These are phyloP conservation scores for Sicus ferrugineus DNA, from an alignment of 2,888 invertebrate species.

Conservation along the genomic window DNA sequence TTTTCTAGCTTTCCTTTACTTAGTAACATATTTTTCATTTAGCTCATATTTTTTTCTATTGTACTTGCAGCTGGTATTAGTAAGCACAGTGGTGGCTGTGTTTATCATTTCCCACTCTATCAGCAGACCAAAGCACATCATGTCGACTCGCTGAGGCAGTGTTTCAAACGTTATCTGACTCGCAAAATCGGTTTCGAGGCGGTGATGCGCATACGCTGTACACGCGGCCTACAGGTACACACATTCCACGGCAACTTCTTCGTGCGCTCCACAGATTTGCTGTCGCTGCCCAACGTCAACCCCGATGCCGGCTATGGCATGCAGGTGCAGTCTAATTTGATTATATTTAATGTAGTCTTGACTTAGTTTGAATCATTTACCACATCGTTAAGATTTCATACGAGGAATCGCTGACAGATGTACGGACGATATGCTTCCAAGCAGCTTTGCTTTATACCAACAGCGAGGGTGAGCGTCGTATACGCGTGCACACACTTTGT, in stretches of 20 bases:
- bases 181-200: constrained; percentile 99
- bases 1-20: not conserved
- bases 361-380: not conserved
- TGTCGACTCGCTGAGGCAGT: constrained; percentile 77
- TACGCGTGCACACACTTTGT: constrained; percentile 96
- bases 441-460: constrained; percentile 97
- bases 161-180: constrained; percentile 87
- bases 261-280: constrained; percentile 94
- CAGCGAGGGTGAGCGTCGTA: constrained; percentile 92
- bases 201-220: constrained; percentile 96
- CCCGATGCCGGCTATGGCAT: constrained; percentile 98
- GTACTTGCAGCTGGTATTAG: constrained; percentile 79
- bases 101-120: constrained; percentile 92
- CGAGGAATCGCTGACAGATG: constrained; percentile 87
- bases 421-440: constrained; percentile 93
- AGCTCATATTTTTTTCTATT: not conserved
- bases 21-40: not conserved
- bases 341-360: not conserved
- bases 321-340: constrained; percentile 72
- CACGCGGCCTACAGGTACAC: constrained; percentile 91
- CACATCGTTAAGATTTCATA: constrained; percentile 69
- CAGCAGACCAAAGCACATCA: constrained; percentile 74
- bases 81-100: constrained; percentile 92
- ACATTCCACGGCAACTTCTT: constrained; percentile 99
- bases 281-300: constrained; percentile 95